phyloP scores from a whole-genome alignment of 2,113 vertebrate species.

The Cervus canadensis region DNA sequence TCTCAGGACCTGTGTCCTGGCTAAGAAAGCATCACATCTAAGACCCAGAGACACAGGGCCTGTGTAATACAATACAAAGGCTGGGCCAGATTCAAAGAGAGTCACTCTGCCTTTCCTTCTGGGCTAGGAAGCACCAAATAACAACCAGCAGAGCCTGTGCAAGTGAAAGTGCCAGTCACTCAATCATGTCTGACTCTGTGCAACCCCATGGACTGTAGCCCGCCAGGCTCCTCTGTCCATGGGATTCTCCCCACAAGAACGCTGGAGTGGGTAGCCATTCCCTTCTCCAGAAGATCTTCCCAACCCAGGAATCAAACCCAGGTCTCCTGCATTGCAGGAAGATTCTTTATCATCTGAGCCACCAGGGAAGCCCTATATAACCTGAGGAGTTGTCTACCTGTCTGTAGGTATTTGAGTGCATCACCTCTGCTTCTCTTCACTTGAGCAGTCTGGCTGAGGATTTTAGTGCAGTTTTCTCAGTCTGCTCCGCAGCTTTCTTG shows the following conservation, averaged over 20 bases:
- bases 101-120: too few relatives aligned
- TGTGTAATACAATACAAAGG: neutral
- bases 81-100: neutral
- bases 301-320: neutral
- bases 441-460: neutral
- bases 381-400: neutral
- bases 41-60: neutral
- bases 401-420: neutral
- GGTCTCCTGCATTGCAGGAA: neutral
- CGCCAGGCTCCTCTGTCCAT: neutral
- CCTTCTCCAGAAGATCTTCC: neutral
- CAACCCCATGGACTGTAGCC: neutral
- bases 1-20: neutral
- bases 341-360: neutral
- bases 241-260: neutral
- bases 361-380: neutral
- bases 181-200: neutral
- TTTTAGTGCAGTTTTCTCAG: neutral
- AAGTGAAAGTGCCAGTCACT: neutral
- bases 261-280: neutral
- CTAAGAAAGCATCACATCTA: neutral
- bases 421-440: neutral
- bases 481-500: neutral
- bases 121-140: neutral
- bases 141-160: neutral